Base-by-base conservation (phyloP, 2,797 vertebrate genomes). In the Darevskia nairensis region DNA sequence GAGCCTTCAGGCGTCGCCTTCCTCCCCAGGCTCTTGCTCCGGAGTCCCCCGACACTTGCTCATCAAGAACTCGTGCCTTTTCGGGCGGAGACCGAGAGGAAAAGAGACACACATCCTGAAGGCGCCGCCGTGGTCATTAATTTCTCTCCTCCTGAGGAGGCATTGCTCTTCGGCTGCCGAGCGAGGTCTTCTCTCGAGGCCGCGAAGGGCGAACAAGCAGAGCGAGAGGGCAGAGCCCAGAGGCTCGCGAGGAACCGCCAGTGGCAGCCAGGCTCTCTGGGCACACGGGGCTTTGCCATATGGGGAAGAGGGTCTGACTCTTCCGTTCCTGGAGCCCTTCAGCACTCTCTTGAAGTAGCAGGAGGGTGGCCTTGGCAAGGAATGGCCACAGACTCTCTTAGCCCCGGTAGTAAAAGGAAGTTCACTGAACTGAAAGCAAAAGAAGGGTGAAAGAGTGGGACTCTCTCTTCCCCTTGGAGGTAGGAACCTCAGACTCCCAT, bases 101-200 rank as follows among this genome's bases (percentile, higher is more conserved):
- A 46, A 13, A 78, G 82, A 86, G 74, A 88, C 88, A 82, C 89
- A 80, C 75, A 72, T 21, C 29, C 79, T 81, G 15, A 83, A 88
- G 92, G 88, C 75, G 80, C 90, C 84, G 50, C 50, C 50, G 50
- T 88, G 88, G 86, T 92, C 90, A 86, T 92, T 91, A 89, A 92
- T 91, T 91, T 82, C 80, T 89, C 81, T 77, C 46, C 75, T 90
- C 86, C 80, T 66, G 9, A 59, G 50, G 44, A 72, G 66, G 81
- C 8, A 4, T 71, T 75, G 46, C 89, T 55, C 13, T 61, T 59
- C 80, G 6, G 87, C 87, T 87, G 88, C 80, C 66, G 0, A 25
- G 61, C 3, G 66, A 83, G 81, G n/a, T 32, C 64, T 61, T 23
- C 29, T 78, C 77, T 44, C 19, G 27, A 66, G 27, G 39, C 39